These are phyloP conservation scores for Hemicrepidius hirtus DNA, from an alignment of 2,888 invertebrate species.

Conservation along the genomic window DNA sequence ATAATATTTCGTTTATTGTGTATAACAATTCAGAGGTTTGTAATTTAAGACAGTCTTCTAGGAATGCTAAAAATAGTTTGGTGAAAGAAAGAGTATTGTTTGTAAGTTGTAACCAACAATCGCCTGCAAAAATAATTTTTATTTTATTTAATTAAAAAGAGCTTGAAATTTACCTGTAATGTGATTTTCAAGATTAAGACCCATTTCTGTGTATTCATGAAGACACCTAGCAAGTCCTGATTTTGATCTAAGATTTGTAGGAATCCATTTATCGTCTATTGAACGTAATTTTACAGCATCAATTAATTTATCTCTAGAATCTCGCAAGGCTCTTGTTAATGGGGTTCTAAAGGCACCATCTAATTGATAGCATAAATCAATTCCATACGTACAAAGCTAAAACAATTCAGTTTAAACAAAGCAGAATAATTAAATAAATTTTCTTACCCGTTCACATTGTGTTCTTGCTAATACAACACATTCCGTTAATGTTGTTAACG, in stretches of 20 bases:
- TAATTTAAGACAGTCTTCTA: conserved; percentile 85
- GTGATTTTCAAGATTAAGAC: conserved; percentile 80
- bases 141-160: not conserved
- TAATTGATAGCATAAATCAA: conserved; percentile 94
- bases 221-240: conserved; percentile 81
- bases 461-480: conserved; percentile 88
- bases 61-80: conserved; percentile 82
- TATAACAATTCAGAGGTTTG: conserved; percentile 84
- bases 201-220: conserved; percentile 81
- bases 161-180: conserved; percentile 72
- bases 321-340: conserved; percentile 83
- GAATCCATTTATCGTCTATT: conserved; percentile 90
- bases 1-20: conserved; percentile 82
- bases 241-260: conserved; percentile 85
- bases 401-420: no score
- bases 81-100: conserved; percentile 88
- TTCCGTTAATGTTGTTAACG: conserved; percentile 88
- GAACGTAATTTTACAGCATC: conserved; percentile 87
- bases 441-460: conserved; percentile 79
- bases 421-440: not conserved
- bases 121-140: conserved; percentile 69
- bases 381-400: conserved; percentile 79
- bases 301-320: conserved; percentile 86
- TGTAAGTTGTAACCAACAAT: conserved; percentile 84
- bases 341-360: conserved; percentile 89